Evolutionary conservation across 2,888 invertebrate genomes (phyloP).

Genomic region (Limnephilus rhombicus): DNA sequence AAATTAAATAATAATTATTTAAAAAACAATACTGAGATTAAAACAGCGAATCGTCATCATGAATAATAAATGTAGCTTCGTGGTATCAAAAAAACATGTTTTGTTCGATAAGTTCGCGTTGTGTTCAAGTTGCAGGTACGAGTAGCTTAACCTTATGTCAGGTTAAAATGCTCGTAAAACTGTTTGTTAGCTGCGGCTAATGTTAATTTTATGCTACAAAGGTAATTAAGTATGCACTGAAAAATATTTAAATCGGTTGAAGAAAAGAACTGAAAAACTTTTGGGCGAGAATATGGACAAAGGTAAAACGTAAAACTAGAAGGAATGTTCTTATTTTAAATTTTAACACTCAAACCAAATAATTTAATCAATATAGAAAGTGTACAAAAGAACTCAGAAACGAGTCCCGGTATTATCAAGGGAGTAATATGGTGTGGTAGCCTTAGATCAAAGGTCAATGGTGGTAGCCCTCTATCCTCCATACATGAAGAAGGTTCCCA

Average conservation of each 20-base stretch:
- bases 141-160: neutral
- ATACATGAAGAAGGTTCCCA: no score
- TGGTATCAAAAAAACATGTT: conserved; percentile 10
- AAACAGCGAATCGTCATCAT: neutral
- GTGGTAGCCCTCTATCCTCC: no score
- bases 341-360: neutral
- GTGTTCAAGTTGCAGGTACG: neutral
- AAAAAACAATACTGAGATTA: neutral
- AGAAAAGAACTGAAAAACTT: neutral
- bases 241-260: conserved; percentile 11
- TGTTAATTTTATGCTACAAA: neutral
- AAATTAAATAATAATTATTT: neutral
- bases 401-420: no score
- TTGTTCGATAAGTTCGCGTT: conserved; percentile 2
- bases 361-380: no score
- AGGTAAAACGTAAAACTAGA: neutral
- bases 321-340: neutral
- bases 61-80: neutral
- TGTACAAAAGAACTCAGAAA: no score
- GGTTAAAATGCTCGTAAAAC: conserved; percentile 2
- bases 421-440: no score
- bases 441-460: no score
- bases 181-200: no score
- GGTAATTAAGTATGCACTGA: neutral
- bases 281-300: conserved; percentile 17